These are phyloP conservation scores for Cydia splendana DNA, from an alignment of 1,140 invertebrate species.

Conservation along the genomic window DNA sequence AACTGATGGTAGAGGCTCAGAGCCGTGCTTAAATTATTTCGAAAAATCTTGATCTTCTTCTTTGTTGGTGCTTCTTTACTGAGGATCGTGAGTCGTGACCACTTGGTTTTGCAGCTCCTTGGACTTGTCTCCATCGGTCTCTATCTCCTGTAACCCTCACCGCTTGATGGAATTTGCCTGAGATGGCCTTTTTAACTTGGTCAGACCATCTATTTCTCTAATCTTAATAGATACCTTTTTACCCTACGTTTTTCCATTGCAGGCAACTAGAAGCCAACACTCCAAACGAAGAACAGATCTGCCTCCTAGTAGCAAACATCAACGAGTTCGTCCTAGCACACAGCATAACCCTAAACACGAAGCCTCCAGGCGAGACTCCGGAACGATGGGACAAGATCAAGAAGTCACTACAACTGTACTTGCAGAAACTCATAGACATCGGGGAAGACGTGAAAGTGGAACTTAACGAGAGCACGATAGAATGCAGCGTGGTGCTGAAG, in stretches of 20 bases:
- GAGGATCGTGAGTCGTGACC: too few species aligned
- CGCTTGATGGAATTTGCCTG: too few species aligned
- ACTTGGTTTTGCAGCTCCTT: too few species aligned
- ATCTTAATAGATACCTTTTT: neutral
- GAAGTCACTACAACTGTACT: conserved; percentile 71
- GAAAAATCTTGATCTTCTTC: too few species aligned
- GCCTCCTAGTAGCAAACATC: conserved; percentile 73
- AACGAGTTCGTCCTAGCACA: conserved; percentile 78
- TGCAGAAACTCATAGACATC: conserved; percentile 75
- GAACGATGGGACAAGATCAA: conserved; percentile 79
- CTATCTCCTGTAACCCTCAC: too few species aligned
- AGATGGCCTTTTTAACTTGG: too few species aligned
- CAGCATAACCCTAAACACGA: conserved; percentile 78
- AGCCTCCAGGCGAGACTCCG: conserved; percentile 76
- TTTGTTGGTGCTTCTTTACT: too few species aligned
- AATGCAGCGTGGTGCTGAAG: conserved; percentile 67
- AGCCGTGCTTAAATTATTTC: too few species aligned
- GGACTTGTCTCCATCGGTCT: too few species aligned
- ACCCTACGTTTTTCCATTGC: conserved; percentile 40
- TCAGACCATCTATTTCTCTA: too few species aligned
- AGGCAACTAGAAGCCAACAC: conserved; percentile 69
- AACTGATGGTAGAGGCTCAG: too few species aligned
- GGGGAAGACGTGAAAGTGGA: conserved; percentile 76
- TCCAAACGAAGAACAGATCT: conserved; percentile 69
- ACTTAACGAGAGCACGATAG: conserved; percentile 70